Conservation (phyloP, 2,797 vertebrate genomes). For the Acridotheres tristis region DNA sequence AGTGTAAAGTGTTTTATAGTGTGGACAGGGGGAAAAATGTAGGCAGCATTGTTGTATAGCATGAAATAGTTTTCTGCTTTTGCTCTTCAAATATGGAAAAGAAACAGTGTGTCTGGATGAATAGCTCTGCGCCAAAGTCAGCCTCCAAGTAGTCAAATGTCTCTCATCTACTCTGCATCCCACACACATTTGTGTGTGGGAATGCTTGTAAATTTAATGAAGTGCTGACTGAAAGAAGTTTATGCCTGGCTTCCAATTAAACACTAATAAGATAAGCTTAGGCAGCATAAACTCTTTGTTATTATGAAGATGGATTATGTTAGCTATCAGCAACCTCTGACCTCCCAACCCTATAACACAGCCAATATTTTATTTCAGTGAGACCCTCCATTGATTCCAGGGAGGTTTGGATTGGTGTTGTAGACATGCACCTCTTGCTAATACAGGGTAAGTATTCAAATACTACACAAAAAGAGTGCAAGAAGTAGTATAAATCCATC, state of each 20-base stretch:
- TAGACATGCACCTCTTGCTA: background rate
- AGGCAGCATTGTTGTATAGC: background rate
- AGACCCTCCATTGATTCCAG: background rate
- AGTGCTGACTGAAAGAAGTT: constrained; percentile 16
- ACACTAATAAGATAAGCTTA: background rate
- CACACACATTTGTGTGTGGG: background rate
- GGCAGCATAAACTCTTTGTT: background rate
- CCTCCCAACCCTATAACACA: background rate
- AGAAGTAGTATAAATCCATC: background rate
- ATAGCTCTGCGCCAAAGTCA: background rate
- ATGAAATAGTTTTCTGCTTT: background rate
- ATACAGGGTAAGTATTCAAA: background rate
- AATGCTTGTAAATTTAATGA: constrained; percentile 30
- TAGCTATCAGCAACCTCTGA: background rate
- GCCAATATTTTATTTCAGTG: background rate
- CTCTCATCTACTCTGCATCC: background rate
- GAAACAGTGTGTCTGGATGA: background rate
- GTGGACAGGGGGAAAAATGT: background rate
- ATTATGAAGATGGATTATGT: background rate
- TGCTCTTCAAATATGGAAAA: background rate
- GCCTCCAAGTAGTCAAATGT: background rate
- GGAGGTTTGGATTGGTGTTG: background rate
- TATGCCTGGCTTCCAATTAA: background rate
- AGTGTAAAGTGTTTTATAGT: background rate
- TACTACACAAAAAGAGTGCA: background rate